These are phyloP conservation scores for Paratilapia polleni DNA, from an alignment of 2,113 vertebrate genomes.

Conservation along the genomic window DNA sequence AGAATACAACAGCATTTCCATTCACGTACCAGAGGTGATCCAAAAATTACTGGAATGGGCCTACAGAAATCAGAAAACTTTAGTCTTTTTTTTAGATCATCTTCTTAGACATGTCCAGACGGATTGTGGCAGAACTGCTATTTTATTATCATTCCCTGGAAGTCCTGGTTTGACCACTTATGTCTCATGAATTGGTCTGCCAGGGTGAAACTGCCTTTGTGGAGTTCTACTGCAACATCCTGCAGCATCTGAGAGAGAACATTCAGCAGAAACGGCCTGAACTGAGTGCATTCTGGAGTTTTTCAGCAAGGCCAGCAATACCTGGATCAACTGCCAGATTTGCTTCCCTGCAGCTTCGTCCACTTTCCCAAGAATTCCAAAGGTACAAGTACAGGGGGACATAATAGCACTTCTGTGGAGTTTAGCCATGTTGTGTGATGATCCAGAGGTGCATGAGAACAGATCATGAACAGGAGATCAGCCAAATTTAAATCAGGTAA, in stretches of 20 bases:
- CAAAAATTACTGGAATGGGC: no score
- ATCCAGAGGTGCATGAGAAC: no score
- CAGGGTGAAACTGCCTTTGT: not conserved
- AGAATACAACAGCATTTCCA: not conserved
- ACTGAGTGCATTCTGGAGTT: not conserved
- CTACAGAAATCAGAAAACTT: no score
- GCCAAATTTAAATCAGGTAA: no score
- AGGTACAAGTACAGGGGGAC: no score
- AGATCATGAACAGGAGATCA: no score
- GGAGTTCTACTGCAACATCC: not conserved
- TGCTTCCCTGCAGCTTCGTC: not conserved
- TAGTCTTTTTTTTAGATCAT: not conserved
- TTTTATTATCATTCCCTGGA: not conserved
- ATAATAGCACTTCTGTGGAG: no score
- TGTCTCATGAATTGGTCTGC: not conserved
- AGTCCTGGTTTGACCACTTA: not conserved
- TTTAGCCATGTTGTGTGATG: no score
- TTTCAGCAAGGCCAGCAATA: not conserved
- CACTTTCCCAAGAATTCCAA: no score
- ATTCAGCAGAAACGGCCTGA: not conserved
- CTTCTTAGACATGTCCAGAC: not conserved
- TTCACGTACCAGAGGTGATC: no score
- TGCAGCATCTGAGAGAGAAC: not conserved
- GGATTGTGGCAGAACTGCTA: not conserved
- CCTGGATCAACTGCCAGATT: not conserved